Evolutionary conservation across 2,113 vertebrate species (phyloP).

Genomic region (Pseudorhombus dupliciocellatus): DNA sequence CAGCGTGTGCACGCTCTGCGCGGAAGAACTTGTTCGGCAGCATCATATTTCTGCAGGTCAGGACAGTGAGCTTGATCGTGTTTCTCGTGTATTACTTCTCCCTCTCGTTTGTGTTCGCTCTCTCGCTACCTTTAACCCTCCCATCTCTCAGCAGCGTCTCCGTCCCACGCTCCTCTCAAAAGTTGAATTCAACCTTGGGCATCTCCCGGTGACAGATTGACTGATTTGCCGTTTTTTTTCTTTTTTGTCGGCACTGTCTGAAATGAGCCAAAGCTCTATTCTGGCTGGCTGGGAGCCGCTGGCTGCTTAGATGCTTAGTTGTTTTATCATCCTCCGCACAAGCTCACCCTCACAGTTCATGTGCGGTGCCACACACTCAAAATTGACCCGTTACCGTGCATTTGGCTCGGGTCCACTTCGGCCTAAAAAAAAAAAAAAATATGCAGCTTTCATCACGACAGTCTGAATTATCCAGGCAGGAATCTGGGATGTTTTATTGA

Average conservation of each 20-base stretch:
- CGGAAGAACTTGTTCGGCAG: conserved; percentile 54
- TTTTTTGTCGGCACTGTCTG: conserved; percentile 47
- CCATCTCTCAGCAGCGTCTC: conserved; percentile 6
- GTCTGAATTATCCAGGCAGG: background rate
- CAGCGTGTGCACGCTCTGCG: background rate
- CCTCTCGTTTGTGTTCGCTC: conserved; percentile 13
- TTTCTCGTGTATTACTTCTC: conserved; percentile 15
- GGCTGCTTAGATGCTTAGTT: conserved; percentile 43
- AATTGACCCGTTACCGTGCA: background rate
- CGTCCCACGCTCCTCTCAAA: background rate
- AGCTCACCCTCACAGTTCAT: conserved; percentile 45
- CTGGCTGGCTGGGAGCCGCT: conserved; percentile 39
- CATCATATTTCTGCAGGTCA: conserved; percentile 59
- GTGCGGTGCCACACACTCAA: conserved; percentile 7
- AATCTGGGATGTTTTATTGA: background rate
- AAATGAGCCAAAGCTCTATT: conserved; percentile 44
- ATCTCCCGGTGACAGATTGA: conserved; percentile 67
- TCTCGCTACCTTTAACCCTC: background rate
- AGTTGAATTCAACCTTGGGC: conserved; percentile 58
- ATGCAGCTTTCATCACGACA: background rate
- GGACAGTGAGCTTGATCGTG: conserved; percentile 44
- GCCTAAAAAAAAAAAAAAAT: too few relatives aligned
- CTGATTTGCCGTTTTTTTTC: conserved; percentile 51
- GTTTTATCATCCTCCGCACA: conserved; percentile 45
- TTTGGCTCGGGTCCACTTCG: background rate